phyloP scores from a whole-genome alignment of 2,113 vertebrate genomes.

The Platysteira castanea region DNA sequence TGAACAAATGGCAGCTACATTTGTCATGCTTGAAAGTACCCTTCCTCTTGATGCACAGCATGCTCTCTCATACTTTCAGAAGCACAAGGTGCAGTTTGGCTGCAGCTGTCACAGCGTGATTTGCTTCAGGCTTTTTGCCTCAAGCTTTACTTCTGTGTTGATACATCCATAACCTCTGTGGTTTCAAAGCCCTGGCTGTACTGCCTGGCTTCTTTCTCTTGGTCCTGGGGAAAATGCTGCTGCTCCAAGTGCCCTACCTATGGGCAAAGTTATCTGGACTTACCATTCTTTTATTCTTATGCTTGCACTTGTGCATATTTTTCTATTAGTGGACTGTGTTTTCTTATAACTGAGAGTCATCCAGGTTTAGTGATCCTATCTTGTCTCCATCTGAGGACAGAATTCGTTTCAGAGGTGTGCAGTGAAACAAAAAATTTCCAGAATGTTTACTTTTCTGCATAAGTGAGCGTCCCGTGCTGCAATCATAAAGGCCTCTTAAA shows the following conservation, averaged over 20 bases:
- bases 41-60: background rate
- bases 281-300: background rate
- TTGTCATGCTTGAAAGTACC: background rate
- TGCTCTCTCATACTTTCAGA: background rate
- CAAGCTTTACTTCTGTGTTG: background rate
- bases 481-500: background rate
- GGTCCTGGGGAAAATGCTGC: background rate
- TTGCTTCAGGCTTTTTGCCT: conserved; percentile 4
- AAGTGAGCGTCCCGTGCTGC: fast-evolving
- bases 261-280: background rate
- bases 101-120: background rate
- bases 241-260: background rate
- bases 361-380: background rate
- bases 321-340: background rate
- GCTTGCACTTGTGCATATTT: background rate
- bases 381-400: background rate
- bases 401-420: background rate
- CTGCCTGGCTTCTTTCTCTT: background rate
- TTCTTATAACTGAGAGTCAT: background rate
- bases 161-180: background rate
- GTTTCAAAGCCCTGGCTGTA: background rate
- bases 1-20: background rate
- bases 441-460: background rate
- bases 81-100: background rate
- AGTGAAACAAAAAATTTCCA: background rate